A percentile compares a stretch with the other conserved stretches of the same genome.
phyloP scores from a whole-genome alignment of 2,797 vertebrate genomes.

The Myotis pilosus region DNA sequence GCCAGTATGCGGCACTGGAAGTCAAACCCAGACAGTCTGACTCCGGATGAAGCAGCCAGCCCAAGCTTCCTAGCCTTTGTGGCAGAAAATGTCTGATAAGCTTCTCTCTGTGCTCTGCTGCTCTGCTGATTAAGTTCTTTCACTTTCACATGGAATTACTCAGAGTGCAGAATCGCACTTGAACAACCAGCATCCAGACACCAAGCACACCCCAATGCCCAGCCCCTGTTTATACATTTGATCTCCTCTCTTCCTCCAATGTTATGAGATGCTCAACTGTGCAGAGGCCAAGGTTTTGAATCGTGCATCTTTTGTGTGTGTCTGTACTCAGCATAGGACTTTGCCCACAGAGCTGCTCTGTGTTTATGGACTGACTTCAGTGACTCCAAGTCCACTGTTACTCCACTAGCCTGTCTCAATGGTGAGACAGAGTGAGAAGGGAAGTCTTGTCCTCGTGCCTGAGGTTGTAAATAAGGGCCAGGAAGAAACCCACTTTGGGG shows the following conservation, averaged over 20 bases:
- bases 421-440: background rate
- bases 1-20: background rate
- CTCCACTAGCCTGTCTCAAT: background rate
- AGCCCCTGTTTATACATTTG: background rate
- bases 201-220: background rate
- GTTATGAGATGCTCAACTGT: background rate
- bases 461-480: background rate
- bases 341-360: background rate
- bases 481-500: background rate
- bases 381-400: background rate
- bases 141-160: background rate
- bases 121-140: constrained; percentile 30
- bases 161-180: background rate
- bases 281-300: background rate
- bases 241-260: background rate
- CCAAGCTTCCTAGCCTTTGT: background rate
- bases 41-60: background rate
- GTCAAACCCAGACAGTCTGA: background rate
- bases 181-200: background rate
- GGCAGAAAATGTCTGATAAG: background rate
- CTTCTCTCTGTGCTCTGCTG: background rate
- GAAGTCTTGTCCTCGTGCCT: background rate
- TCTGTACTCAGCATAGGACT: background rate
- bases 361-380: background rate
- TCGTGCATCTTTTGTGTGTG: background rate